Percentiles rank a stretch among this genome's conserved stretches.
These are phyloP conservation scores for Psettodes erumei DNA, from an alignment of 2,113 vertebrate genomes.

Conservation along the genomic window DNA sequence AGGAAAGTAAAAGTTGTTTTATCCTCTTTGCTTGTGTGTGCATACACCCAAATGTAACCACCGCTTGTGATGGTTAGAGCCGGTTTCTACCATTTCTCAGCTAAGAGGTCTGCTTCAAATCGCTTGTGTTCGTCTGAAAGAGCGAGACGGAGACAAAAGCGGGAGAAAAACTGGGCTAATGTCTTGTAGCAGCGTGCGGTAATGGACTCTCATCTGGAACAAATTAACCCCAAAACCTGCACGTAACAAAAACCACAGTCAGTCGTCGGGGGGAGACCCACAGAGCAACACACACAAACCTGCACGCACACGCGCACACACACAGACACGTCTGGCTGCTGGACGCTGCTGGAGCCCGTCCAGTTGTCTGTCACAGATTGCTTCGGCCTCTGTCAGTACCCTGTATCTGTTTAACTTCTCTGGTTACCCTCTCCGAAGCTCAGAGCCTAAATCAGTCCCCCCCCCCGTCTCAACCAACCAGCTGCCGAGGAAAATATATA, in stretches of 20 bases:
- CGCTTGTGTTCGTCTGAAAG: not conserved
- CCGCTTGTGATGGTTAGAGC: not conserved
- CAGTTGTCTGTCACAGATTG: slow-evolving; percentile 52
- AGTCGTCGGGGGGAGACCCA: slow-evolving; percentile 40
- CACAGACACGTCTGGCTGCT: slow-evolving; percentile 4
- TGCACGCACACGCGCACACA: not conserved
- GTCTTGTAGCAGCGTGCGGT: slow-evolving; percentile 58
- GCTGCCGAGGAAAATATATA: slow-evolving; percentile 58
- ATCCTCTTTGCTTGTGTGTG: not conserved
- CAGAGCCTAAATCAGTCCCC: slow-evolving; percentile 55
- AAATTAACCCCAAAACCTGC: slow-evolving; percentile 69
- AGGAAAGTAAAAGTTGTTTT: not conserved
- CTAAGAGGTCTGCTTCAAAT: slow-evolving; percentile 5
- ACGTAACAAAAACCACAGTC: slow-evolving; percentile 63
- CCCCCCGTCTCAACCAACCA: slow-evolving; percentile 57
- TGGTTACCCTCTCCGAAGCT: slow-evolving; percentile 54
- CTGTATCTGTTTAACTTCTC: slow-evolving; percentile 63
- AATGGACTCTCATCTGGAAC: slow-evolving; percentile 69
- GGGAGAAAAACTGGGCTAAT: slow-evolving; percentile 62
- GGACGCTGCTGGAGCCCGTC: slow-evolving; percentile 29
- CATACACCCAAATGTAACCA: not conserved
- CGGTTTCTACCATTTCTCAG: not conserved
- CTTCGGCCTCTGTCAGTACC: slow-evolving; percentile 46
- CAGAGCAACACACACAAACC: slow-evolving; percentile 17
- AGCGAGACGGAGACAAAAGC: slow-evolving; percentile 2